Base-by-base conservation (phyloP, 1,140 invertebrate species). In the Leptinotarsa defecta region DNA sequence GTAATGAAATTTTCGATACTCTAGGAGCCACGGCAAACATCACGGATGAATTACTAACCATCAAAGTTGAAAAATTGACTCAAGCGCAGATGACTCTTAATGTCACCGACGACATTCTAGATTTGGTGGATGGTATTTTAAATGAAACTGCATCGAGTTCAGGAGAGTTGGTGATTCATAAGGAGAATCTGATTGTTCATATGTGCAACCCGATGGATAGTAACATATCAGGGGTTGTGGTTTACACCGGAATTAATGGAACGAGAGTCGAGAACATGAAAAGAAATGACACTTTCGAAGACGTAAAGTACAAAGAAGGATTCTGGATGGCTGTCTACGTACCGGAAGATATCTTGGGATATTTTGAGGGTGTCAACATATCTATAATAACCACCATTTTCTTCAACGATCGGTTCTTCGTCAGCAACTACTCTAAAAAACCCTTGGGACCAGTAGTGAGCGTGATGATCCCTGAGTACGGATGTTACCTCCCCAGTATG, bases 221-320 rank as follows among this genome's bases (percentile, higher is more conserved):
- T 57, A 89, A 90, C 78, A 83, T 90, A 48, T 88, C 87, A 62
- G 90, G 90, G n/a, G 80, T 91, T 62, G 88, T 87, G n/a, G 57
- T 90, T 48, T 85, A 86, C 65, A 73, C 78, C 5, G 75, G 79
- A 48, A 48, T 13, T 13, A 62, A 49, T 8, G 20, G 49, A 57
- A 69, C 69, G n/a, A 68, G 83, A 65, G 84, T 89, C 64, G 79
- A 69, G 86, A 86, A 80, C 78, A 89, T 68, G 86, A 84, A 76
- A 78, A 81, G 61, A 19, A 88, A 88, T 83, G 85, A 85, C 48
- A 85, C 84, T 5, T 76, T 88, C 19, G 77, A 85, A 27, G 85
- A 88, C 6, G 74, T 89, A 48, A 52, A 57, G 24, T 74, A 82
- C 49, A 85, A 87, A 3, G 77, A 86, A 48, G 84, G 89, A 75